Percentiles rank a stretch among this genome's conserved stretches.
These are phyloP conservation scores for Eulemur rufifrons DNA, from an alignment of 2,113 vertebrate species.

Conservation along the genomic window DNA sequence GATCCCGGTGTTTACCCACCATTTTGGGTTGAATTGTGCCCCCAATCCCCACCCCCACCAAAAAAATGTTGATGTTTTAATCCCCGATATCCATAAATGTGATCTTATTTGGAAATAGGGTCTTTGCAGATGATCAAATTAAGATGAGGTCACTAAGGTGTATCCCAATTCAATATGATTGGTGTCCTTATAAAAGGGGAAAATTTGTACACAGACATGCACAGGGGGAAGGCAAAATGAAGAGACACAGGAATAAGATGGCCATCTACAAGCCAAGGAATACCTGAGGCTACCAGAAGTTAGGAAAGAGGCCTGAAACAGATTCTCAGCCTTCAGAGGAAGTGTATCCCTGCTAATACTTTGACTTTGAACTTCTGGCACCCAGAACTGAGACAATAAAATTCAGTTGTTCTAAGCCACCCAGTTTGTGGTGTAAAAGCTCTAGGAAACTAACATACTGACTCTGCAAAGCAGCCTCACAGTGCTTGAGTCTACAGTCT, in stretches of 20 bases:
- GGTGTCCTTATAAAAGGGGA: neutral
- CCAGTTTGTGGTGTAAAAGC: neutral
- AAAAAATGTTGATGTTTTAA: neutral
- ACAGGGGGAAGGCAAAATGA: neutral
- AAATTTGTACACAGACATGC: neutral
- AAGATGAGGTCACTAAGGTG: neutral
- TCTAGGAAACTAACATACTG: neutral
- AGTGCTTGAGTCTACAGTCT: neutral
- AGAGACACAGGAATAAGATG: neutral
- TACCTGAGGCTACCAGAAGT: neutral
- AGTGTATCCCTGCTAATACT: rapidly evolving
- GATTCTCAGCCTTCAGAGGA: neutral
- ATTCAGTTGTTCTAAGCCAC: neutral
- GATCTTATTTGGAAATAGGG: neutral
- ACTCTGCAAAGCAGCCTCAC: neutral
- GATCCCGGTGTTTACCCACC: neutral
- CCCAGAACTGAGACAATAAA: neutral
- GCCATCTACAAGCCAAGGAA: neutral
- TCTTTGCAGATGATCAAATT: neutral
- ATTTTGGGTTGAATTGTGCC: rapidly evolving
- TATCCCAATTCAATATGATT: neutral
- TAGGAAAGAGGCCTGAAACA: neutral
- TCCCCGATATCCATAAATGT: neutral
- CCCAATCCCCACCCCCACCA: too few species aligned
- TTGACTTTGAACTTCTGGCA: neutral